phyloP scores from a whole-genome alignment of 2,888 invertebrate genomes.

The Tyria jacobaeae region DNA sequence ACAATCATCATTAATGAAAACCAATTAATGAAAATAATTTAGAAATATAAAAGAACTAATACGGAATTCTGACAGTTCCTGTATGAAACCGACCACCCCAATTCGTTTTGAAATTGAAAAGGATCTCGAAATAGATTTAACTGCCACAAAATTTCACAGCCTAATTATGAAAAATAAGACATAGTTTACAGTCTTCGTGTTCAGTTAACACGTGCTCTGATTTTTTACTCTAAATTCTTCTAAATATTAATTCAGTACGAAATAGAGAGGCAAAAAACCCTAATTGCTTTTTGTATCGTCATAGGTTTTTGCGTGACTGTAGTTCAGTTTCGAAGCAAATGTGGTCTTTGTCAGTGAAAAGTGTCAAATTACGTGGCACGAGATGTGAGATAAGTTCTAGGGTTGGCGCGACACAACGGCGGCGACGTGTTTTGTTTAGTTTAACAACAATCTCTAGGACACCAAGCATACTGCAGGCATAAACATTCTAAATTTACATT shows the following conservation, averaged over 20 bases:
- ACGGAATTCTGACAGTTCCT: constrained; percentile 47
- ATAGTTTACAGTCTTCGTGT: constrained; percentile 76
- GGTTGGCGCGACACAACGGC: constrained; percentile 58
- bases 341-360: constrained; percentile 85
- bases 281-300: constrained; percentile 82
- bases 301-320: constrained; percentile 77
- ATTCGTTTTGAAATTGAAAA: constrained; percentile 48
- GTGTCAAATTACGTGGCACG: constrained; percentile 86
- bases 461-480: not conserved
- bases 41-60: constrained; percentile 22
- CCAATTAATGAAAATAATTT: constrained; percentile 27
- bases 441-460: not conserved
- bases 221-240: constrained; percentile 68
- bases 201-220: constrained; percentile 81
- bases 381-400: constrained; percentile 78
- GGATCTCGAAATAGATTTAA: constrained; percentile 50
- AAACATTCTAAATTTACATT: not conserved
- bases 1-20: constrained; percentile 8
- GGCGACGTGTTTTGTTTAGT: not conserved
- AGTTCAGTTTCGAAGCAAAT: constrained; percentile 76
- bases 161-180: constrained; percentile 86
- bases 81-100: constrained; percentile 67
- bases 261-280: constrained; percentile 77
- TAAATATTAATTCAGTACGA: constrained; percentile 81
- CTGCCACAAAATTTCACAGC: constrained; percentile 73